Conservation (phyloP, 2,797 vertebrate species). For the Gephyroberyx darwinii region DNA sequence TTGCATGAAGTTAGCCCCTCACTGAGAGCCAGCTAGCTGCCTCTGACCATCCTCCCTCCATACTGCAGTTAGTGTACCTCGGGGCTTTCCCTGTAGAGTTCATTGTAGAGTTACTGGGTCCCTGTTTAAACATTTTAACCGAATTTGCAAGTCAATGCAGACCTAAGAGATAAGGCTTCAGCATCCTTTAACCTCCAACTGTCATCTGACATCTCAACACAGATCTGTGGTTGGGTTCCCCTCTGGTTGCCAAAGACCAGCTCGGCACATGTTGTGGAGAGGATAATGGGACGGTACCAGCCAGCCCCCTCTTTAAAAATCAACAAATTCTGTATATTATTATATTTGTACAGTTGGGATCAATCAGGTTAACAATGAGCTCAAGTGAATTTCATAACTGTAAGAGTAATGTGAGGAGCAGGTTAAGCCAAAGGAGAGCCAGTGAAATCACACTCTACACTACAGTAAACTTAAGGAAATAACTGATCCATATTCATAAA, state of each 20-base stretch:
- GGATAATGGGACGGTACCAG: neutral
- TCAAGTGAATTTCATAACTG: neutral
- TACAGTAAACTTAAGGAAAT: neutral
- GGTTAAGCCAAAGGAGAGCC: neutral
- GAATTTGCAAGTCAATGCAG: neutral
- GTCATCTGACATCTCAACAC: constrained; percentile 12
- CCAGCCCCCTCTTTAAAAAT: neutral
- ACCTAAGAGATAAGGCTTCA: neutral
- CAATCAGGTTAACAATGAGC: neutral
- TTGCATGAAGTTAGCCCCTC: neutral
- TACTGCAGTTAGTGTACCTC: constrained; percentile 4
- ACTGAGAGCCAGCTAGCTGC: constrained; percentile 25
- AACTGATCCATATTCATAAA: neutral
- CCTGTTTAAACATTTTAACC: no score
- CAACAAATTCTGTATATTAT: no score
- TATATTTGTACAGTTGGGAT: neutral
- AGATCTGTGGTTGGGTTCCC: constrained; percentile 55
- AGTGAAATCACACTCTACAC: neutral
- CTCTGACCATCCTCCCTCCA: constrained; percentile 14
- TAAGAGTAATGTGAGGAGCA: neutral
- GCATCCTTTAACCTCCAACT: constrained; percentile 3
- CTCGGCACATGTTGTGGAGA: constrained; percentile 8
- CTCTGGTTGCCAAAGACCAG: constrained; percentile 34
- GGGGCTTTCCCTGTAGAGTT: constrained; percentile 40
- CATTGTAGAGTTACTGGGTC: neutral